phyloP scores from a whole-genome alignment of 2,113 vertebrate genomes.

The Trematomus loennbergii region DNA sequence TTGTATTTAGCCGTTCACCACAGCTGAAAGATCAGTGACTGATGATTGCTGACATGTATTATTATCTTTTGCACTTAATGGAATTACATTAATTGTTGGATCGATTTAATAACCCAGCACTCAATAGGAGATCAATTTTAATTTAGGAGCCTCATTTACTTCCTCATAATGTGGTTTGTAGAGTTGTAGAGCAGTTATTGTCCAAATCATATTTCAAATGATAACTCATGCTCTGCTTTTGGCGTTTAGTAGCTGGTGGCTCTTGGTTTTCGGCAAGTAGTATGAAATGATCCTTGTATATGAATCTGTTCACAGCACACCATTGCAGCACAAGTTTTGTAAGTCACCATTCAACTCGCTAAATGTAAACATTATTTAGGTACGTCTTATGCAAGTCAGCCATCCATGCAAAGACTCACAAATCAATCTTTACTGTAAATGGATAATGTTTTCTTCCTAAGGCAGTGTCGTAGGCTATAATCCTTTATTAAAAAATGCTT shows the following conservation, averaged over 20 bases:
- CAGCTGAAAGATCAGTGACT: background rate
- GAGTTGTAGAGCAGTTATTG: background rate
- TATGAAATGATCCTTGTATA: background rate
- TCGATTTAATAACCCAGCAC: background rate
- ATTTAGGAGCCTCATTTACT: slow-evolving; percentile 1
- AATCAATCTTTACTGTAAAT: background rate
- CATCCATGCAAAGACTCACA: background rate
- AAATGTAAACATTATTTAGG: background rate
- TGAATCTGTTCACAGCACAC: background rate
- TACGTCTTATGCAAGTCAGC: background rate
- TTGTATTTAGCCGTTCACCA: background rate
- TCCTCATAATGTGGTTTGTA: slow-evolving; percentile 1
- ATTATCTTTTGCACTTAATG: background rate
- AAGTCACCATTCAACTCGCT: background rate
- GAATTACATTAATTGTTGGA: background rate
- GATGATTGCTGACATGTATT: background rate
- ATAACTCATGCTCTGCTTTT: background rate
- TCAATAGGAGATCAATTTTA: slow-evolving; percentile 13
- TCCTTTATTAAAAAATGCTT: background rate
- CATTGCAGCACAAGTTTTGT: background rate
- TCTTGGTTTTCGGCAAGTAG: background rate
- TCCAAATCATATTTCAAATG: background rate
- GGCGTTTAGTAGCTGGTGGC: background rate
- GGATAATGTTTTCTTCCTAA: background rate
- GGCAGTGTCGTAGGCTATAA: background rate